Conservation (phyloP, 2,888 invertebrate genomes). For the Diploptera punctata region DNA sequence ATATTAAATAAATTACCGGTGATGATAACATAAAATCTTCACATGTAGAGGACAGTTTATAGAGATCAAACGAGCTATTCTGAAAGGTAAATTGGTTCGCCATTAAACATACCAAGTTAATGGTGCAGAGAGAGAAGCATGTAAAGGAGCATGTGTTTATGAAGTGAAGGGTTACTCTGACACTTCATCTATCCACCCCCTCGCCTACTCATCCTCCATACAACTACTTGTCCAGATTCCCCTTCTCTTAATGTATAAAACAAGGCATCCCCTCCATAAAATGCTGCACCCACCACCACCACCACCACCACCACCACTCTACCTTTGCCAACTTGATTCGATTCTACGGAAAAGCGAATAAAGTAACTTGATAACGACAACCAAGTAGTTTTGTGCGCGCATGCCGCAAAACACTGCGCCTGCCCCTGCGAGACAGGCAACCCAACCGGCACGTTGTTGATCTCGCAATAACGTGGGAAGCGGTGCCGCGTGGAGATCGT, state of each 20-base stretch:
- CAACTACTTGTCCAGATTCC: not conserved
- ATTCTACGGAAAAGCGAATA: conserved; percentile 29
- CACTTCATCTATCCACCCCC: not conserved
- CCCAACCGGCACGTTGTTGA: conserved; percentile 5
- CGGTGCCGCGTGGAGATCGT: conserved; percentile 10
- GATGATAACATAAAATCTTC: too few relatives aligned
- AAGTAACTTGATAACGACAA: conserved; percentile 26
- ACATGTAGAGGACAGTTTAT: too few relatives aligned
- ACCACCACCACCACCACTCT: not conserved
- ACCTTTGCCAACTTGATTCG: conserved; percentile 20
- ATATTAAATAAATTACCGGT: too few relatives aligned
- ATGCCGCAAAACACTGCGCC: conserved; percentile 20
- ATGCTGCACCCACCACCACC: not conserved
- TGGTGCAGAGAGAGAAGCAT: too few relatives aligned
- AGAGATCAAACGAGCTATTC: too few relatives aligned
- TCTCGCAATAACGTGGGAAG: conserved; percentile 8
- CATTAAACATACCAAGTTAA: too few relatives aligned
- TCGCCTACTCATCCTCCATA: too few relatives aligned
- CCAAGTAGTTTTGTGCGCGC: conserved; percentile 18
- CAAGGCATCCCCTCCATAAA: not conserved
- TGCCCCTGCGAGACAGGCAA: conserved; percentile 34
- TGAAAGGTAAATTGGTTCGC: too few relatives aligned
- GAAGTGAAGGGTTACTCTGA: not conserved
- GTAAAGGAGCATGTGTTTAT: not conserved
- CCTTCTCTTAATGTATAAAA: not conserved